Evolutionary conservation across 2,113 vertebrate species (phyloP), one percentile per base, ranked within the genome.

Genomic region (Rafetus swinhoei): DNA sequence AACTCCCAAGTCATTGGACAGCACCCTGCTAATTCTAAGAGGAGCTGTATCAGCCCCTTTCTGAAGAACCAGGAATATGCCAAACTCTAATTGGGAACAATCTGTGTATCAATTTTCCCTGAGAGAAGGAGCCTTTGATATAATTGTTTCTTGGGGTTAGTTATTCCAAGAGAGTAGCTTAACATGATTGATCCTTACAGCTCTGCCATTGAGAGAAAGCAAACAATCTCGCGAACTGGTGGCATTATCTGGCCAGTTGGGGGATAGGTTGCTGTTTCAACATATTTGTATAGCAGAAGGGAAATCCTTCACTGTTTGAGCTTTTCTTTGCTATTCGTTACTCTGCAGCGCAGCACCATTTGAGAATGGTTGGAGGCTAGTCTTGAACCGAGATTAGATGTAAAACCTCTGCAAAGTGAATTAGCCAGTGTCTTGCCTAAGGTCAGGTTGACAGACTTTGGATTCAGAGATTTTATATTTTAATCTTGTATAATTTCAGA

Each of bases 271-370:
- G 82, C 54, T 89, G 65, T 53, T 96, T 79, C 79, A 82, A 54
- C 76, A 65, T 60, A 59, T 19, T 82, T 9, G 53, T n/a, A 45
- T 55, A 90, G 65, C 88, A 82, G 88, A 29, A 65, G 65, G 45
- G 89, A 89, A 84, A 79, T 92, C 92, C 69, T 90, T 11, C 81
- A 62, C 39, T 39, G 84, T 88, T 87, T 89, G 81, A 76, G 52
- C 84, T 86, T 92, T 92, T 89, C 80, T 92, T 62, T 88, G 16
- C 92, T 94, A 88, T 95, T 92, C 81, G 86, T 52, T 84, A 55
- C 92, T 93, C 96, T 94, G 85, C 80, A 97, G 96, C 97, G 96
- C 84, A 96, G 81, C 92, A 94, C 92, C 90, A 92, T 96, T 94
- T 94, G 95, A 94, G 79, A 50, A 52, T 0, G 0, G 53, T 52